Percentiles rank a stretch among this genome's conserved stretches.
Evolutionary conservation across 2,113 vertebrate genomes (phyloP).

Genomic region (Melanerpes formicivorus): DNA sequence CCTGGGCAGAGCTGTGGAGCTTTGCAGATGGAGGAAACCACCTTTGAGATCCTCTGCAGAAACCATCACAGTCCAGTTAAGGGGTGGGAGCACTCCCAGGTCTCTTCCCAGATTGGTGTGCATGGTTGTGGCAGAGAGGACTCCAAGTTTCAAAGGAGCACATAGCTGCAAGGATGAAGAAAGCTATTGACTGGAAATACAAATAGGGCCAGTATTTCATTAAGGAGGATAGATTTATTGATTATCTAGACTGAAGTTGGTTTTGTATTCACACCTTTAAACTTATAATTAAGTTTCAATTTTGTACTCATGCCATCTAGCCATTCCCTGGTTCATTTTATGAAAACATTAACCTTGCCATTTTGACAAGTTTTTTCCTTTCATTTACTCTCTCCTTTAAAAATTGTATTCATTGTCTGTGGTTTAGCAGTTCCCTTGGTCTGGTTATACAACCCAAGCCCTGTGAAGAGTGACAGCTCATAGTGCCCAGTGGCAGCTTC

Average conservation of each 20-base stretch:
- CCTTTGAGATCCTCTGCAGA: background rate
- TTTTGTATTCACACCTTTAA: constrained; percentile 31
- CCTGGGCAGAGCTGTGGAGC: background rate
- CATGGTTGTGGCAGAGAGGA: background rate
- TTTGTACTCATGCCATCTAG: background rate
- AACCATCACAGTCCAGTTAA: background rate
- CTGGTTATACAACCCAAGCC: background rate
- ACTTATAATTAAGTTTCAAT: constrained; percentile 33
- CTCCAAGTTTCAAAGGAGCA: background rate
- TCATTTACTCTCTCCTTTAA: constrained; percentile 62
- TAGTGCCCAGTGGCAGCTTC: background rate
- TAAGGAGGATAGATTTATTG: background rate
- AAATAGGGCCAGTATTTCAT: constrained; percentile 14
- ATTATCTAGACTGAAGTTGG: background rate
- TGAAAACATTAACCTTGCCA: constrained; percentile 66
- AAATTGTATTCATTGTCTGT: constrained; percentile 57
- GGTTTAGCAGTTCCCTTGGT: constrained; percentile 48
- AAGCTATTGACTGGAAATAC: background rate
- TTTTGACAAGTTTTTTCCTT: constrained; percentile 56
- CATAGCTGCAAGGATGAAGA: background rate
- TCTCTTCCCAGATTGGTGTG: too few relatives aligned
- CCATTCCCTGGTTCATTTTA: constrained; percentile 58
- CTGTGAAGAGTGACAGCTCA: constrained; percentile 52
- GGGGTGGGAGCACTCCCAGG: background rate
- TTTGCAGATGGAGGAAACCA: background rate